Conservation (phyloP, 2,797 vertebrate species). For the Gymnodraco acuticeps region DNA sequence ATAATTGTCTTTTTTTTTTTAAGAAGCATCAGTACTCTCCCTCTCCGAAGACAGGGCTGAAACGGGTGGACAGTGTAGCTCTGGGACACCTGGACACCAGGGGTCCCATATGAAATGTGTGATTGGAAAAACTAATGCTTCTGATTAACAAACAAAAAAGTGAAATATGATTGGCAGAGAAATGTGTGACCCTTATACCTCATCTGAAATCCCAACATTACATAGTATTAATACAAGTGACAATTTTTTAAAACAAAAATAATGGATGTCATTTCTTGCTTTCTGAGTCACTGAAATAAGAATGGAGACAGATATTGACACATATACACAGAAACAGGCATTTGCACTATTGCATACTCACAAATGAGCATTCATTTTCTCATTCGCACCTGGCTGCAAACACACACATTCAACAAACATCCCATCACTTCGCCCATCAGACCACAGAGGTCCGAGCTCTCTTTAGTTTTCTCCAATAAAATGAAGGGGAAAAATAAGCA, state of each 20-base stretch:
- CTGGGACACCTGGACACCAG: slow-evolving; percentile 59
- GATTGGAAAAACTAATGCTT: slow-evolving; percentile 64
- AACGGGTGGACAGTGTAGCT: slow-evolving; percentile 73
- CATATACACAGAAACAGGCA: slow-evolving; percentile 69
- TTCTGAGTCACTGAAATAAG: slow-evolving; percentile 71
- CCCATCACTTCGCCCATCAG: slow-evolving; percentile 37
- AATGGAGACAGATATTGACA: slow-evolving; percentile 61
- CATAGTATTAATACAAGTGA: slow-evolving; percentile 73
- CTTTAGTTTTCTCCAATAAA: slow-evolving; percentile 64
- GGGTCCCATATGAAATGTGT: slow-evolving; percentile 65
- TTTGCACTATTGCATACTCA: slow-evolving; percentile 64
- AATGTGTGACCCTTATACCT: slow-evolving; percentile 75
- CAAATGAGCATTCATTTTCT: slow-evolving; percentile 65
- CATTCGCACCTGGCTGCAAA: slow-evolving; percentile 55
- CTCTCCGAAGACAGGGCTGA: slow-evolving; percentile 60
- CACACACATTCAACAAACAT: slow-evolving; percentile 58
- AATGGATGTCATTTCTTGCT: slow-evolving; percentile 65
- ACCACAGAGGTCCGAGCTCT: slow-evolving; percentile 62
- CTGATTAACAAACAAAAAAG: slow-evolving; percentile 52
- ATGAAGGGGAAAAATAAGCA: slow-evolving; percentile 50
- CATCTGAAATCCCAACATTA: slow-evolving; percentile 76
- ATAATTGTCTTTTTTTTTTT: slow-evolving; percentile 71
- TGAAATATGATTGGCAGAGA: slow-evolving; percentile 71
- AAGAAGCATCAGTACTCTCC: slow-evolving; percentile 72
- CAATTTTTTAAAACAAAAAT: slow-evolving; percentile 65